A percentile compares a stretch with the other conserved stretches of the same genome.
Conservation (phyloP, 2,797 vertebrate genomes). For the Sphenopsis melanotis region DNA sequence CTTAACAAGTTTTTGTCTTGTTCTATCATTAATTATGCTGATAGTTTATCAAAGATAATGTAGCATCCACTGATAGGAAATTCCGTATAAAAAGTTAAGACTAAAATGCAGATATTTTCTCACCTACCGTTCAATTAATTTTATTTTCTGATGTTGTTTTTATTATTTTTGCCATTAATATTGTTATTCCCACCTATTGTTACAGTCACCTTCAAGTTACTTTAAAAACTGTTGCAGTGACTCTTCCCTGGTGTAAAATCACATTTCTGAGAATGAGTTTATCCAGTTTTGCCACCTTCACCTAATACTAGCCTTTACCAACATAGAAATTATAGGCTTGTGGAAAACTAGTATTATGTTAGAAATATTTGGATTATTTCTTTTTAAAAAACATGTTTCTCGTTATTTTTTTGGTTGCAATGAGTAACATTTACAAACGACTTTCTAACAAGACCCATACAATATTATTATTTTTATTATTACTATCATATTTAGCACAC, state of each 20-base stretch:
- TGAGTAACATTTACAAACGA: neutral
- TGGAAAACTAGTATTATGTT: neutral
- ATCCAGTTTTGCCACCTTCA: constrained; percentile 2
- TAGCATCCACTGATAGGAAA: neutral
- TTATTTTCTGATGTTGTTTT: neutral
- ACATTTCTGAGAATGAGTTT: neutral
- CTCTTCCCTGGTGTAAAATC: constrained; percentile 11
- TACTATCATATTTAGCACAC: neutral
- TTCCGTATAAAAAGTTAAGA: neutral
- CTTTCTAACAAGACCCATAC: neutral
- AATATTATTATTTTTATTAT: neutral
- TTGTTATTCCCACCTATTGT: neutral
- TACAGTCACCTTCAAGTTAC: neutral
- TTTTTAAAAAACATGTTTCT: neutral
- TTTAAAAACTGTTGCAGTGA: constrained; percentile 10
- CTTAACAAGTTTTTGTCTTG: neutral
- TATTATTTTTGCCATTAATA: neutral
- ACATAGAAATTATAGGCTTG: neutral
- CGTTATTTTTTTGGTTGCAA: neutral
- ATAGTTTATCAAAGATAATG: neutral
- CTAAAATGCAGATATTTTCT: neutral
- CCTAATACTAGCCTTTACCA: neutral
- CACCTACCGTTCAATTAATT: neutral
- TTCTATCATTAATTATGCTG: neutral
- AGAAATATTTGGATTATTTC: neutral